A percentile compares a stretch with the other conserved stretches of the same genome.
Conservation (phyloP, 2,888 invertebrate species). For the Melanostoma mellinum region DNA sequence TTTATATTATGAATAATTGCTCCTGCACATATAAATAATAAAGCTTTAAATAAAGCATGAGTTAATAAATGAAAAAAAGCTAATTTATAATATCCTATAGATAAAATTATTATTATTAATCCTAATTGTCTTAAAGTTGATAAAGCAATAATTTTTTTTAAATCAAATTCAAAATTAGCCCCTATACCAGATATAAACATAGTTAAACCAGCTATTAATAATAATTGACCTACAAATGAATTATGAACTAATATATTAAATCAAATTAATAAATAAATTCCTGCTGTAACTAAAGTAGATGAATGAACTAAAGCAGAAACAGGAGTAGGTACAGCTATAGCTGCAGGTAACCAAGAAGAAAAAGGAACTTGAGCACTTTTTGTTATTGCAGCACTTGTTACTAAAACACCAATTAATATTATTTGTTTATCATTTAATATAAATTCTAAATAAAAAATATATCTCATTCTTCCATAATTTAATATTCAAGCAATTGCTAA, state of each 20-base stretch:
- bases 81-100: constrained; percentile 80
- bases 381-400: constrained; percentile 85
- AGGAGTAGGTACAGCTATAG: no score
- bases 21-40: constrained; percentile 89
- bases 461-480: constrained; percentile 84
- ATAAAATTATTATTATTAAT: constrained; percentile 86
- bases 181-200: constrained; percentile 85
- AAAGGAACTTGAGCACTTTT: constrained; percentile 87
- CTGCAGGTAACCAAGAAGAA: no score
- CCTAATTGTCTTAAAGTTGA: constrained; percentile 90
- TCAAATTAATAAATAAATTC: constrained; percentile 81
- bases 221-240: constrained; percentile 81
- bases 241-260: constrained; percentile 84
- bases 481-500: constrained; percentile 84
- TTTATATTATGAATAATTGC: constrained; percentile 86
- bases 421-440: constrained; percentile 82
- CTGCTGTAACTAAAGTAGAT: constrained; percentile 79
- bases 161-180: constrained; percentile 83
- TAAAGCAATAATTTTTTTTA: constrained; percentile 86
- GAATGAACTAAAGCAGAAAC: no score
- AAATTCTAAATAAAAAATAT: constrained; percentile 83
- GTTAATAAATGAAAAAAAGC: constrained; percentile 87
- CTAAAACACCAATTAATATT: constrained; percentile 81
- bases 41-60: constrained; percentile 89
- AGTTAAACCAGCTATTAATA: constrained; percentile 84